Evolutionary conservation across 2,113 vertebrate species (phyloP).

Genomic region (Ophthalmolycus amberensis): DNA sequence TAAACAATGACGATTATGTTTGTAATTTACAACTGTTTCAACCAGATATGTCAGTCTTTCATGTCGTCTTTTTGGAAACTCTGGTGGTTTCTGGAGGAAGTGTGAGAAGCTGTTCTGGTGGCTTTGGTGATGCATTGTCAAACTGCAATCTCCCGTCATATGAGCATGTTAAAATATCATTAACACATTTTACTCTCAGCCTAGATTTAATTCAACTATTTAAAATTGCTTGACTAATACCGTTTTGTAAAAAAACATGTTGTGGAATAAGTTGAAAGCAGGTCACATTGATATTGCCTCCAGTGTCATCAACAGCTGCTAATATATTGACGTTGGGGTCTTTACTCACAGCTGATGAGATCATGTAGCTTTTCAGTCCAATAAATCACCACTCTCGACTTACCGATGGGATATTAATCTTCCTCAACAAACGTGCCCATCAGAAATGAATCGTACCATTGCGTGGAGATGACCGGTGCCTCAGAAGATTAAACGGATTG

Average conservation of each 20-base stretch:
- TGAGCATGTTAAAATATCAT: neutral
- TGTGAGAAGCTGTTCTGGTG: neutral
- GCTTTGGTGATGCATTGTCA: neutral
- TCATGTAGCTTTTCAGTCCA: conserved; percentile 8
- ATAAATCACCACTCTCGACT: conserved; percentile 1
- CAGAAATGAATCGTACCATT: neutral
- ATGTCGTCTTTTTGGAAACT: neutral
- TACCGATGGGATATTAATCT: neutral
- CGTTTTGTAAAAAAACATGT: neutral
- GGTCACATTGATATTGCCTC: neutral
- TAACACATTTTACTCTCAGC: neutral
- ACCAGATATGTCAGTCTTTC: neutral
- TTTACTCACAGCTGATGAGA: neutral
- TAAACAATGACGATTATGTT: neutral
- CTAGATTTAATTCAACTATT: neutral
- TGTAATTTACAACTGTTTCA: neutral
- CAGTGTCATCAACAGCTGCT: neutral
- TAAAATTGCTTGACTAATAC: neutral
- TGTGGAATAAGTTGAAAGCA: neutral
- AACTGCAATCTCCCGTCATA: neutral
- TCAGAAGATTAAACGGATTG: conserved; percentile 5
- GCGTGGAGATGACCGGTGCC: neutral
- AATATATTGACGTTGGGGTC: neutral
- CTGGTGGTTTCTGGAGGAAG: neutral
- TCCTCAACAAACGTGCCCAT: neutral